Evolutionary conservation across 2,113 vertebrate genomes (phyloP).

Genomic region (Tylochromis polylepis): DNA sequence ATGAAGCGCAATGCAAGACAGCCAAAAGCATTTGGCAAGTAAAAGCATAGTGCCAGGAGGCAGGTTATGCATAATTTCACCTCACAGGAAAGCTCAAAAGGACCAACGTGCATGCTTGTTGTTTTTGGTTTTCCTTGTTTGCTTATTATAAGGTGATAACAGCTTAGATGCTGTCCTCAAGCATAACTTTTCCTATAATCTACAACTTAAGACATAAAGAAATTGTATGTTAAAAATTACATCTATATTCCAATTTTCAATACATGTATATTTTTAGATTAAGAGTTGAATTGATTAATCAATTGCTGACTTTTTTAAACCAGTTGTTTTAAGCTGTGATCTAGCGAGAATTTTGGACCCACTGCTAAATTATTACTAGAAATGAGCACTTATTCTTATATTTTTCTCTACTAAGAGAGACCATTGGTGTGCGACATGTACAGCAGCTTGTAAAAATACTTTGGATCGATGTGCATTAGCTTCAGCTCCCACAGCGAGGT

Average conservation of each 20-base stretch:
- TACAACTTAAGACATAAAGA: neutral
- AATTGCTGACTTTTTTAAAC: neutral
- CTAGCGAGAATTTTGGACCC: neutral
- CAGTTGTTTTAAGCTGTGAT: neutral
- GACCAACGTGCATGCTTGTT: neutral
- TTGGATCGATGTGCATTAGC: neutral
- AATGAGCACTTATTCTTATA: neutral
- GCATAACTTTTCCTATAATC: neutral
- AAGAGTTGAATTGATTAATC: accelerated
- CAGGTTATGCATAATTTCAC: neutral
- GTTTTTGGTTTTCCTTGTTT: neutral
- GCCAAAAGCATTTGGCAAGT: neutral
- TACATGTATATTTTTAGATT: neutral
- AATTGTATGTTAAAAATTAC: neutral
- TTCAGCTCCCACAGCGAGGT: neutral
- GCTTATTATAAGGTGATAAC: neutral
- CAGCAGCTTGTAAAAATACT: neutral
- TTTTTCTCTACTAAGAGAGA: neutral
- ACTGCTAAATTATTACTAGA: neutral
- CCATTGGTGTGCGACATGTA: neutral
- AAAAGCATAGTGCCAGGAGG: neutral
- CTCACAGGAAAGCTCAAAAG: neutral
- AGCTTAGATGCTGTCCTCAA: neutral
- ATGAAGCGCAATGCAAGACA: neutral
- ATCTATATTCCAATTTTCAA: neutral